phyloP scores from a whole-genome alignment of 2,113 vertebrate species.

The Ammodytes dubius region DNA sequence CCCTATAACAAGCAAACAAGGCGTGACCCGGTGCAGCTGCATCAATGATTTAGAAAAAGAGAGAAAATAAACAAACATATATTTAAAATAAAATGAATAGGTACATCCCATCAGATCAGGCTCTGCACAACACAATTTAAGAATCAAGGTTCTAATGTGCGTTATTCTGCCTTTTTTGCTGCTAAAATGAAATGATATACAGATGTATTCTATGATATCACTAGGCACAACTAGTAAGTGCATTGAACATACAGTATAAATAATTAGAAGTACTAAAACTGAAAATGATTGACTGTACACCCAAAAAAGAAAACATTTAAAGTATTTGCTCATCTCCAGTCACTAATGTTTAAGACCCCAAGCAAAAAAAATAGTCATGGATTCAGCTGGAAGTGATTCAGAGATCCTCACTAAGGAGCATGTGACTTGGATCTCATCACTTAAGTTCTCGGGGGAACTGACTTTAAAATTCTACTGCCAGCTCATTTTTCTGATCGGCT shows the following conservation, averaged over 20 bases:
- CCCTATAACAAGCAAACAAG: slow-evolving; percentile 25
- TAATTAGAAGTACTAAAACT: not conserved
- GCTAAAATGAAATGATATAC: not conserved
- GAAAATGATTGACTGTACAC: not conserved
- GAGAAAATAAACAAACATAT: not conserved
- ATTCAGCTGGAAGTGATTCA: no score
- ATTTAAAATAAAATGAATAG: not conserved
- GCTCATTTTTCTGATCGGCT: not conserved
- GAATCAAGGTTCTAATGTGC: not conserved
- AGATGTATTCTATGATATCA: not conserved
- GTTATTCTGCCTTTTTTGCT: not conserved
- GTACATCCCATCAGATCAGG: not conserved
- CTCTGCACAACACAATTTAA: not conserved
- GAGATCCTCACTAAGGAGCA: no score
- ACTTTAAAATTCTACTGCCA: not conserved
- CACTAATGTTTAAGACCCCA: no score
- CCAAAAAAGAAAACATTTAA: no score
- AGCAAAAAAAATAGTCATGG: no score
- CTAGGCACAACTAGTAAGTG: not conserved
- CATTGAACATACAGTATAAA: not conserved
- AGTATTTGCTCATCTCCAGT: no score
- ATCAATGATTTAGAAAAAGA: not conserved
- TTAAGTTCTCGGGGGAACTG: no score
- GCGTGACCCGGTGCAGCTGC: slow-evolving; percentile 19
- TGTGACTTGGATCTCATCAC: no score